Base-by-base conservation (phyloP, 2,888 invertebrate genomes). In the Opisthograptis luteolata region DNA sequence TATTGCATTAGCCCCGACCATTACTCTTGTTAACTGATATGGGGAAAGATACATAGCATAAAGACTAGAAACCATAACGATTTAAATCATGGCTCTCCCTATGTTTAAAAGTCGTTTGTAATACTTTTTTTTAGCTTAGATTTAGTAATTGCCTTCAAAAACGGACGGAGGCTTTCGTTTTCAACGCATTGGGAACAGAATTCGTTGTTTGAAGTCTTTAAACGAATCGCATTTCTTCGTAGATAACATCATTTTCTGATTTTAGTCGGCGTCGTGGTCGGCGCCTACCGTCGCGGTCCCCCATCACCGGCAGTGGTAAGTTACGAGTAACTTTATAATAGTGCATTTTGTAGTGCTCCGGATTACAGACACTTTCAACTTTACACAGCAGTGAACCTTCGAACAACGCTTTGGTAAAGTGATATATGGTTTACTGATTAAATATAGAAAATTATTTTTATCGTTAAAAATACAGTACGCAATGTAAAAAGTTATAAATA, bases 251-350 rank as follows among this genome's bases (percentile, higher is more conserved):
- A 31, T 6, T 59, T 51, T 39, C 43, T 63, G 73, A 79, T 87
- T 87, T 76, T 87, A 88, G 88, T 84, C 85, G 84, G 78, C 64
- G 84, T 43, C 52, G 59, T 37, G 60, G 60, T 31, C 59, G 56
- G 52, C 48, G 54, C 43, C 54, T 58, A 14, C 12, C 15, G 17
- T 44, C 50, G 48, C 61, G 14, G 52, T 47, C 5, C 52, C 67
- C 34, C 22, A 15, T 19, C 54, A 12, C 28, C 39, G 17, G 58
- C 75, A 66, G 81, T 76, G 88, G 89, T 89, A 88, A 88, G 88
- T 89, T 77, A 55, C 77, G 81, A 73, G 79, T 84, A 79, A 73
- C 63, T 74, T 78, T 77, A 69, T 75, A 68, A 70, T 85, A 81
- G 83, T 87, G 84, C 73, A 76, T 79, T n/a, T 76, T 73, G 72